phyloP scores from a whole-genome alignment of 2,113 vertebrate genomes.

The Sorex fumeus region DNA sequence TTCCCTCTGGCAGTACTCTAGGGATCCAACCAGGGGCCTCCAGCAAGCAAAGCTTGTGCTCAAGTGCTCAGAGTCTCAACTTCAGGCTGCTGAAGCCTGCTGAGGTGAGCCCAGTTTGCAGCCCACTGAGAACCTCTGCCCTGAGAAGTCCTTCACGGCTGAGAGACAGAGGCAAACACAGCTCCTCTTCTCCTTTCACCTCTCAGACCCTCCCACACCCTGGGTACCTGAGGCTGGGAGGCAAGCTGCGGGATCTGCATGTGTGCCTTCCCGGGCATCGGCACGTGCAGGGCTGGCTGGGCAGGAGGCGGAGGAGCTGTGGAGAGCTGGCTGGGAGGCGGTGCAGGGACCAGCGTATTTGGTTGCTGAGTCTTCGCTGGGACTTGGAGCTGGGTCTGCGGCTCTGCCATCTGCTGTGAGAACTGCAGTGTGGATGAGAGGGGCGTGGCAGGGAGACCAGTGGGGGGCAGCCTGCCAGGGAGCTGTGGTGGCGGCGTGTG shows the following conservation, averaged over 20 bases:
- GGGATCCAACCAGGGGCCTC: no score
- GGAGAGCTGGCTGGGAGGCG: conserved; percentile 74
- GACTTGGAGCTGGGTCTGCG: conserved; percentile 83
- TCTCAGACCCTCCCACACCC: not conserved
- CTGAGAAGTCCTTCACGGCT: no score
- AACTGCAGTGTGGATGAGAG: conserved; percentile 89
- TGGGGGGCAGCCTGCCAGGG: conserved; percentile 89
- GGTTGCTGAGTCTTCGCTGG: conserved; percentile 89
- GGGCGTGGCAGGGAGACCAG: conserved; percentile 78
- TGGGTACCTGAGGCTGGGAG: conserved; percentile 83
- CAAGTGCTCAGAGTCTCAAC: no score
- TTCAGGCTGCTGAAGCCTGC: no score
- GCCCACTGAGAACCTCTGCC: no score
- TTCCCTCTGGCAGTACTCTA: no score
- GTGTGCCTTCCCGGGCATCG: conserved; percentile 85
- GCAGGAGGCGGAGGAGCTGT: conserved; percentile 58
- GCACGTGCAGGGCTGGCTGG: conserved; percentile 75
- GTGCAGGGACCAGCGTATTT: not conserved
- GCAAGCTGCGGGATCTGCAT: conserved; percentile 82
- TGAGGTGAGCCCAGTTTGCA: no score
- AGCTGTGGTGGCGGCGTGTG: conserved; percentile 92
- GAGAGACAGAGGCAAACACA: no score
- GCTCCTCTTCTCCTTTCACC: not conserved
- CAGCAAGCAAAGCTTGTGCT: no score
- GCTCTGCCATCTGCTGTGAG: conserved; percentile 87